A percentile compares a stretch with the other conserved stretches of the same genome.
Conservation (phyloP, 2,888 invertebrate genomes). For the Agrotis exclamationis region DNA sequence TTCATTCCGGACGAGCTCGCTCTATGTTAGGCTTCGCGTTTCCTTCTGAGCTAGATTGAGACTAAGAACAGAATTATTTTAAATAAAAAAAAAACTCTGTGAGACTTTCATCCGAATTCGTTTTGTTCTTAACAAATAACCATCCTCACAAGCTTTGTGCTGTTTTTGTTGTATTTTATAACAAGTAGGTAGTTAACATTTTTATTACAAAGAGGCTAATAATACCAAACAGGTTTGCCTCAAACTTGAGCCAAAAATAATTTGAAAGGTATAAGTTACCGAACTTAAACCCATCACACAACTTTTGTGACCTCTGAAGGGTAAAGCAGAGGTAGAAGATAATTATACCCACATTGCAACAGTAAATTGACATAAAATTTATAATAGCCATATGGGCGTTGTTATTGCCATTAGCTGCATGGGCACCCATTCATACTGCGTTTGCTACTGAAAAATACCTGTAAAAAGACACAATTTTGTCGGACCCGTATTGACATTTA, state of each 20-base stretch:
- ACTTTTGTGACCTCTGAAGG: background rate
- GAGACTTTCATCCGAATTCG: no score
- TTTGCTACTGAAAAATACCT: background rate
- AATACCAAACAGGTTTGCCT: background rate
- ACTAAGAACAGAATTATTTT: no score
- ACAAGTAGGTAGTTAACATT: background rate
- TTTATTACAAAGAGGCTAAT: background rate
- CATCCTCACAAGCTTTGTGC: no score
- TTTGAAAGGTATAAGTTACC: background rate
- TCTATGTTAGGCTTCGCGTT: no score
- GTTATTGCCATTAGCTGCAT: background rate
- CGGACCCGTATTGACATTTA: no score
- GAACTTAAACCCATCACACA: background rate
- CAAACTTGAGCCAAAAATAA: background rate
- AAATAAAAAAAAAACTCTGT: no score
- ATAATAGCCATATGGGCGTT: background rate
- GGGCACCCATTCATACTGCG: background rate
- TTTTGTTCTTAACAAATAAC: no score
- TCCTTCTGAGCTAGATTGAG: no score
- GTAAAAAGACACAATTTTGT: no score
- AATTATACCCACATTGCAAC: background rate
- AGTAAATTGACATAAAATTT: background rate
- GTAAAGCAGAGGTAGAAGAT: background rate
- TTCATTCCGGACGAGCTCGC: no score
- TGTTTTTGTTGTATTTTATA: no score